Evolutionary conservation across 2,888 invertebrate genomes (phyloP), one percentile per base, ranked within the genome.

Genomic region (Aethes cnicana): DNA sequence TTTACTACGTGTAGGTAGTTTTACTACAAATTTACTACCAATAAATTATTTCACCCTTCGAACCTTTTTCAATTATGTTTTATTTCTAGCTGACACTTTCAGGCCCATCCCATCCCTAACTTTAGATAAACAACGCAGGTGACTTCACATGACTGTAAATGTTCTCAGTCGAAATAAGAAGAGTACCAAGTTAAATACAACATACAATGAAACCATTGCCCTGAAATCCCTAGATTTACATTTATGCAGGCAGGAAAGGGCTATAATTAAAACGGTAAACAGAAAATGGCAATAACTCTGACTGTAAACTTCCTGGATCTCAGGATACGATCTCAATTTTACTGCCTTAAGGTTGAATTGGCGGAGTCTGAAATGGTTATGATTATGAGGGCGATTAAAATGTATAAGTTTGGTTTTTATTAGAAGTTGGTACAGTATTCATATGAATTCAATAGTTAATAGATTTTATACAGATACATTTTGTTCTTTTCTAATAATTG

Each of bases 21-120:
- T 9, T 39, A 32, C 32, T 26, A 39, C 43, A 23, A 46, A 52
- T 52, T 50, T 52, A 52, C 37, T 39, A 33, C 26, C 44, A 9
- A 46, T 52, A 46, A 46, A 46, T 33, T 39, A 52, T 46, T 39
- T 46, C 14, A 46, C 30, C 18, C 32, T 37, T 26, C 44, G 25
- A 52, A 46, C 52, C 52, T 39, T 46, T 52, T 46, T 25, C 44
- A 33, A 52, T 46, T 25, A 16, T 14, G 37, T 33, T 52, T 44
- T 50, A 50, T 52, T 39, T 37, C 37, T 32, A 30, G 50, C 44
- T 39, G 39, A 52, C 44, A 52, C 39, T 52, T 46, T 32, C 37
- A 52, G 30, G 12, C 32, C 50, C 36, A 44, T 44, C 44, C 37
- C 16, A 30, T 46, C 25, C 39, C 32, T 30, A 30, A 37, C 37